Percentiles rank a stretch among this genome's conserved stretches.
Conservation (phyloP, 2,113 vertebrate species). For the Aspidoscelis tigris region DNA sequence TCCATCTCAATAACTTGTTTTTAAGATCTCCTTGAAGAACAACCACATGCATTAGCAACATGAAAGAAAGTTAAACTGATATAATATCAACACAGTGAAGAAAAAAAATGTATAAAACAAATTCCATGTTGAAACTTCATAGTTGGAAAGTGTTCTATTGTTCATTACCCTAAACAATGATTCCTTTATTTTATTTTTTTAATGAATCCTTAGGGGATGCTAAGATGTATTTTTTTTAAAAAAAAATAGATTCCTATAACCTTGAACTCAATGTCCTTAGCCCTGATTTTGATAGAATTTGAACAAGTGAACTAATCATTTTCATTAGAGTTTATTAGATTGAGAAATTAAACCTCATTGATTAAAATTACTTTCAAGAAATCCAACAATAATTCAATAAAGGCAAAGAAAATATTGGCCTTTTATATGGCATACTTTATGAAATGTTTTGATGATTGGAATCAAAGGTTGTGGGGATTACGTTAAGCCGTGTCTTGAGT, state of each 20-base stretch:
- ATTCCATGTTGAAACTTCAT: too few relatives aligned
- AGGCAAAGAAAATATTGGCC: constrained; percentile 35
- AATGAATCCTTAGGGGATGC: too few relatives aligned
- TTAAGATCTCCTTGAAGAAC: too few relatives aligned
- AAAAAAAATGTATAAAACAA: too few relatives aligned
- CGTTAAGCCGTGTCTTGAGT: constrained; percentile 52
- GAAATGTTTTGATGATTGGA: constrained; percentile 60
- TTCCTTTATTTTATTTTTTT: too few relatives aligned
- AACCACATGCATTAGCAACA: too few relatives aligned
- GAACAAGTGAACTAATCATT: constrained; percentile 29
- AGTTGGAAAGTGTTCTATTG: not conserved
- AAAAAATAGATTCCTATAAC: not conserved
- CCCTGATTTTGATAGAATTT: not conserved
- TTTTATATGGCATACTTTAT: constrained; percentile 31
- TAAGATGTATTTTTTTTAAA: not conserved
- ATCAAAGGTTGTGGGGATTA: constrained; percentile 59
- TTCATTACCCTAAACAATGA: not conserved
- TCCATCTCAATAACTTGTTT: too few relatives aligned
- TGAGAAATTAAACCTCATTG: constrained; percentile 43
- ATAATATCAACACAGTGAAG: too few relatives aligned
- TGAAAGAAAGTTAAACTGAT: too few relatives aligned
- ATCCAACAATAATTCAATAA: constrained; percentile 41
- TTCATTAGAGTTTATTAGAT: constrained; percentile 7
- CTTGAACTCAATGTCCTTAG: not conserved
- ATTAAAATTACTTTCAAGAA: constrained; percentile 39